Percentiles rank a stretch among this genome's conserved stretches.
These are phyloP conservation scores for Tauraco hartlaubi DNA, from an alignment of 2,797 vertebrate genomes.

Conservation along the genomic window DNA sequence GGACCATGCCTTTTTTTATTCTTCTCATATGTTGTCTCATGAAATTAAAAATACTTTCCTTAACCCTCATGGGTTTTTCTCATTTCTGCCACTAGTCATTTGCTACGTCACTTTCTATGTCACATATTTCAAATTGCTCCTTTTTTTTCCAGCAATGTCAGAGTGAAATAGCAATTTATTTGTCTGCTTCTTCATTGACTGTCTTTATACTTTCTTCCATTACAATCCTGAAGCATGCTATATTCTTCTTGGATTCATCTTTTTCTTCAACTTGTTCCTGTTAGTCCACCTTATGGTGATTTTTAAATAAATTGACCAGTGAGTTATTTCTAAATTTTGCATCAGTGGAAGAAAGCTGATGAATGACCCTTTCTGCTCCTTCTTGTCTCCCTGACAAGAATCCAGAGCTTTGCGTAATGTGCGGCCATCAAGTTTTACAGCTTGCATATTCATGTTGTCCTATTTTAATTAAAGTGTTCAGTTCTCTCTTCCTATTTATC, in stretches of 20 bases:
- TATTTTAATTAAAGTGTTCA: conserved; percentile 24
- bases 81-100: background rate
- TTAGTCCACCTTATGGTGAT: background rate
- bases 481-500: background rate
- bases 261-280: background rate
- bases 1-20: background rate
- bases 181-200: background rate
- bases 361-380: background rate
- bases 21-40: background rate
- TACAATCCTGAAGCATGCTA: background rate
- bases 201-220: background rate
- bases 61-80: background rate
- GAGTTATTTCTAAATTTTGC: background rate
- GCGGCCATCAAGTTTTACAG: background rate
- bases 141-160: background rate
- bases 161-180: background rate
- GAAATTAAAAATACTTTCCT: background rate
- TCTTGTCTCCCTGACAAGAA: background rate
- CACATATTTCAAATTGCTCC: background rate
- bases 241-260: background rate
- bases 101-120: background rate
- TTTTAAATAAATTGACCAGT: background rate
- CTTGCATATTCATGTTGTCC: background rate
- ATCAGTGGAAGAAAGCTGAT: background rate
- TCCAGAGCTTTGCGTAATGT: background rate